A percentile compares a stretch with the other conserved stretches of the same genome.
These are phyloP conservation scores for Ophion slaviceki DNA, from an alignment of 2,888 invertebrate genomes.

Conservation along the genomic window DNA sequence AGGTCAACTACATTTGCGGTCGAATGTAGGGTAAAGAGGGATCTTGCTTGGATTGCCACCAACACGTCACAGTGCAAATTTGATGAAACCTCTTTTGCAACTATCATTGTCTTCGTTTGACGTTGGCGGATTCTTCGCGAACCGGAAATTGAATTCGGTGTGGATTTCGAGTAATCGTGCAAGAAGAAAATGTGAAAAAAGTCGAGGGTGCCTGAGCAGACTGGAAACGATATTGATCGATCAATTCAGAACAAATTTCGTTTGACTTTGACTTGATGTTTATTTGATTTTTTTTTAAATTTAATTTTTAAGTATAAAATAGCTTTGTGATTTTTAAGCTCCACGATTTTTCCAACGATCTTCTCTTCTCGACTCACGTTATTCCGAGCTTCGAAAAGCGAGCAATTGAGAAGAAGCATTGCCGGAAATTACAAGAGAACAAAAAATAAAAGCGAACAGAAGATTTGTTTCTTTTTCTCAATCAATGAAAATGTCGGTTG, in stretches of 20 bases:
- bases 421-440: background rate
- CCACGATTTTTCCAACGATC: background rate
- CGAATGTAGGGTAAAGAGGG: background rate
- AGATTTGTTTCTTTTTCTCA: background rate
- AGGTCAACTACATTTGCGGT: background rate
- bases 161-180: background rate
- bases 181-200: background rate
- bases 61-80: background rate
- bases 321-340: background rate
- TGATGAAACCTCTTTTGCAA: conserved; percentile 1
- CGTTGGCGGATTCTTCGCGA: background rate
- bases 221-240: background rate
- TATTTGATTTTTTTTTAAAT: background rate
- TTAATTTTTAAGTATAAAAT: background rate
- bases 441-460: background rate
- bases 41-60: conserved; percentile 14
- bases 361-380: background rate
- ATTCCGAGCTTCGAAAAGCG: background rate
- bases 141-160: background rate
- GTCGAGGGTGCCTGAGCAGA: background rate
- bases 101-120: background rate
- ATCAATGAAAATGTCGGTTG: background rate
- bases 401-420: background rate
- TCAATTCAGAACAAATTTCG: background rate
- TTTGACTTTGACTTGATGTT: background rate